Percentiles rank a stretch among this genome's conserved stretches.
These are phyloP conservation scores for Chelon labrosus DNA, from an alignment of 2,797 vertebrate genomes.

Conservation along the genomic window DNA sequence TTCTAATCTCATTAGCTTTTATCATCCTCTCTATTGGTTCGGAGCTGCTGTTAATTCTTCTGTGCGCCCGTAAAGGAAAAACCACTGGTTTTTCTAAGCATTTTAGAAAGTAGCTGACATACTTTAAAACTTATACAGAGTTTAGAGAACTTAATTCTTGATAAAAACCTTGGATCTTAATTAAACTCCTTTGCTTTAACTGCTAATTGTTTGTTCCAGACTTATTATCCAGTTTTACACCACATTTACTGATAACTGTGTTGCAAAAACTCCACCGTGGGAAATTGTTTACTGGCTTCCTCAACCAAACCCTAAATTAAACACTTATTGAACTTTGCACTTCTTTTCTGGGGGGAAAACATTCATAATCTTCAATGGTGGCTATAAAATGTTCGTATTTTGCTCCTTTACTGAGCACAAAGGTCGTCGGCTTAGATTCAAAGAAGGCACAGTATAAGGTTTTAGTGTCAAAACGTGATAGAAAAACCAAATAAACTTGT, in stretches of 20 bases:
- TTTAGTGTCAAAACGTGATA: neutral
- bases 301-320: conserved; percentile 1
- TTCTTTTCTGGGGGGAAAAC: conserved; percentile 1
- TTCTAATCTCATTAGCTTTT: conserved; percentile 63
- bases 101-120: conserved; percentile 42
- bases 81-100: conserved; percentile 39
- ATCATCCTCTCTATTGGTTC: conserved; percentile 61
- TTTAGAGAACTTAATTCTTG: conserved; percentile 10
- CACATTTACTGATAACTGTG: neutral
- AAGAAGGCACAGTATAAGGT: neutral
- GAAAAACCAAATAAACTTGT: conserved; percentile 1
- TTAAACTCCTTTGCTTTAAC: conserved; percentile 37
- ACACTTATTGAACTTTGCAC: conserved; percentile 13
- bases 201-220: conserved; percentile 6
- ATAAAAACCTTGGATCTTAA: conserved; percentile 18
- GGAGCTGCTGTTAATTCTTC: conserved; percentile 50
- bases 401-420: neutral
- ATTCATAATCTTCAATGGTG: neutral
- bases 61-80: conserved; percentile 49
- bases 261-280: neutral
- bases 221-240: neutral
- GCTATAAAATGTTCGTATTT: conserved; percentile 27
- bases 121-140: conserved; percentile 42
- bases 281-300: conserved; percentile 7
- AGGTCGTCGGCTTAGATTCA: neutral